These are phyloP conservation scores for Phortica okadai DNA, from an alignment of 2,888 invertebrate species.

Conservation along the genomic window DNA sequence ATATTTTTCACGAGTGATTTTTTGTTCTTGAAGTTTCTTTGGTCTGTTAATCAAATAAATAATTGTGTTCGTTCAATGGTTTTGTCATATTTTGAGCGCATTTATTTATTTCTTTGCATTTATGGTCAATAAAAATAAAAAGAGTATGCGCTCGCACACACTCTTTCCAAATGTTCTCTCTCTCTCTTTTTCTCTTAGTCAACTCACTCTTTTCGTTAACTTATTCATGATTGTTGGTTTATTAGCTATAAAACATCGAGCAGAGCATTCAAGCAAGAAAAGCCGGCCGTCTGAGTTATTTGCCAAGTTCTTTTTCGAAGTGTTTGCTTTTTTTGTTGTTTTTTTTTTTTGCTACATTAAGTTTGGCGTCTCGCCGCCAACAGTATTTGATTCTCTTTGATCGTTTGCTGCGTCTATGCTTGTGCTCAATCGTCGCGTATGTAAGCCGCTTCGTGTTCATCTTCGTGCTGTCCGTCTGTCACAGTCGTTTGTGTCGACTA, in stretches of 20 bases:
- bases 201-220: slow-evolving; percentile 33
- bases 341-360: slow-evolving; percentile 48
- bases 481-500: background rate
- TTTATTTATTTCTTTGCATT: background rate
- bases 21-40: too few relatives aligned
- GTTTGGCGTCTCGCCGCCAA: slow-evolving; percentile 55
- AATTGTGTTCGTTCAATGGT: background rate
- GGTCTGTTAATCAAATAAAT: too few relatives aligned
- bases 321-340: slow-evolving; percentile 30
- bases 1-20: too few relatives aligned
- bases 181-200: slow-evolving; percentile 20
- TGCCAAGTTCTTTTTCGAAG: slow-evolving; percentile 50
- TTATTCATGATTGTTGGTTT: slow-evolving; percentile 36
- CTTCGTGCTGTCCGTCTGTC: slow-evolving; percentile 58
- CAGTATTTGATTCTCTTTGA: slow-evolving; percentile 11
- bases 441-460: too few relatives aligned
- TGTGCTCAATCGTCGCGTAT: slow-evolving; percentile 50
- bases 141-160: slow-evolving; percentile 17
- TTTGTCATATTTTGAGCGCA: too few relatives aligned
- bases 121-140: background rate
- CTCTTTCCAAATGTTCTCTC: slow-evolving; percentile 40
- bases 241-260: background rate
- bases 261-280: background rate
- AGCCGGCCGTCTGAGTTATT: slow-evolving; percentile 35
- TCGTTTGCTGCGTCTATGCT: background rate